phyloP scores from a whole-genome alignment of 2,797 vertebrate genomes.

The Thaleichthys pacificus region DNA sequence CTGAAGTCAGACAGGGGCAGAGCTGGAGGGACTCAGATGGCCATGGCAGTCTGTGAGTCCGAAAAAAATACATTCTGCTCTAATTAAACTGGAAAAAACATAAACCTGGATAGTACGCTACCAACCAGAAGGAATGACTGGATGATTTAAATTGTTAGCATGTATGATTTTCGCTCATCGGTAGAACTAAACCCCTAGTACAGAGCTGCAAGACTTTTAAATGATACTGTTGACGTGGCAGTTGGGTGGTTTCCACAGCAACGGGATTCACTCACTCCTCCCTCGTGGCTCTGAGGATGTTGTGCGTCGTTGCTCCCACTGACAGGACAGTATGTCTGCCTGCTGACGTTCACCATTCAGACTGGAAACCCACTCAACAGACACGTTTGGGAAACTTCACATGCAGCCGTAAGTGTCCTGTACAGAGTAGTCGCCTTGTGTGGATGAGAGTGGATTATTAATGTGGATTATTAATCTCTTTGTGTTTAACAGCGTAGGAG shows the following conservation, averaged over 20 bases:
- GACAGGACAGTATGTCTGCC: not conserved
- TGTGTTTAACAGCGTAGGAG: not conserved
- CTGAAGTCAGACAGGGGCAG: not conserved
- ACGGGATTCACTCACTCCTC: not conserved
- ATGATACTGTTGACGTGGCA: not conserved
- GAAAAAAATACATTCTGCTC: not conserved
- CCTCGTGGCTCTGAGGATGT: not conserved
- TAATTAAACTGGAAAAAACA: not conserved
- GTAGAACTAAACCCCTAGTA: not conserved
- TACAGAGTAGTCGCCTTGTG: no score
- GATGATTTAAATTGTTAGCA: not conserved
- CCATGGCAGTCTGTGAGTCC: not conserved
- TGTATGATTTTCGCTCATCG: not conserved
- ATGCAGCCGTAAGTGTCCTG: no score
- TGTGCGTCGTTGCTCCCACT: not conserved
- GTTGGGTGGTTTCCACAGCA: constrained; percentile 7
- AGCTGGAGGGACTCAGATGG: not conserved
- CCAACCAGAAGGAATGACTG: not conserved
- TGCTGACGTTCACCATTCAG: not conserved
- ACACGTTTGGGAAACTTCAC: no score
- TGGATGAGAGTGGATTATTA: no score
- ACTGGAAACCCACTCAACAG: no score
- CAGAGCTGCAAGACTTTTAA: not conserved
- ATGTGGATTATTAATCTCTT: no score
- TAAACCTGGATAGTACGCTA: not conserved